These are phyloP conservation scores for Coelinius sp. DNA, from an alignment of 2,888 invertebrate species.

Conservation along the genomic window DNA sequence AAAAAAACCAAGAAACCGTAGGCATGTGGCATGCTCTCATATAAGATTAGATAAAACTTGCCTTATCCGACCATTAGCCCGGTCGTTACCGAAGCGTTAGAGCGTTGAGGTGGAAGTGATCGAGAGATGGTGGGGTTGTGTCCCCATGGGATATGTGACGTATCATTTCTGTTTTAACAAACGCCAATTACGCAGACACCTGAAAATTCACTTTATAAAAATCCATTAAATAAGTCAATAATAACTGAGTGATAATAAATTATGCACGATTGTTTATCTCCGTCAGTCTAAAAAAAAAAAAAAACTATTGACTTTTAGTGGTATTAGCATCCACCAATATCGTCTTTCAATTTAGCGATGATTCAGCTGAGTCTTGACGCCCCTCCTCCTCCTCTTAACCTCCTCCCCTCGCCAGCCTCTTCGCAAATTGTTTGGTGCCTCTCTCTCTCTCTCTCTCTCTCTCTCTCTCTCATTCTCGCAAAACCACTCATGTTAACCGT, in stretches of 20 bases:
- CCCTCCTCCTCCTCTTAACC: neutral
- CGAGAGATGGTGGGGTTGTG: constrained; percentile 16
- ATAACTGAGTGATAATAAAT: neutral
- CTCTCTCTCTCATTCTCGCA: neutral
- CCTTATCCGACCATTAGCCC: constrained; percentile 46
- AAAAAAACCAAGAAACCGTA: constrained; percentile 15
- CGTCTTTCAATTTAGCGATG: constrained; percentile 16
- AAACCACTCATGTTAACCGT: neutral
- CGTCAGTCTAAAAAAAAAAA: neutral
- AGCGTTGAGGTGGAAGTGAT: constrained; percentile 44
- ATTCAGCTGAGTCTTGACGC: constrained; percentile 9
- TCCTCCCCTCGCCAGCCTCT: neutral
- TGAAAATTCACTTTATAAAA: neutral
- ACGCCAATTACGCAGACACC: neutral
- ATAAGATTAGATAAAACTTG: constrained; percentile 46
- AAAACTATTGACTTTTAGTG: neutral
- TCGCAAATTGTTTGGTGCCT: constrained; percentile 17
- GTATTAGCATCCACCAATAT: constrained; percentile 1
- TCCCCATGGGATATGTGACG: neutral
- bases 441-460: neutral
- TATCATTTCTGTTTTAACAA: constrained; percentile 9
- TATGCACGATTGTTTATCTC: neutral
- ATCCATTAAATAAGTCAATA: neutral
- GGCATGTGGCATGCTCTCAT: constrained; percentile 39
- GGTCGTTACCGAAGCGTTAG: constrained; percentile 43